Percentiles rank a stretch among this genome's conserved stretches.
Evolutionary conservation across 2,113 vertebrate species (phyloP).

Genomic region (Syrrhaptes paradoxus): DNA sequence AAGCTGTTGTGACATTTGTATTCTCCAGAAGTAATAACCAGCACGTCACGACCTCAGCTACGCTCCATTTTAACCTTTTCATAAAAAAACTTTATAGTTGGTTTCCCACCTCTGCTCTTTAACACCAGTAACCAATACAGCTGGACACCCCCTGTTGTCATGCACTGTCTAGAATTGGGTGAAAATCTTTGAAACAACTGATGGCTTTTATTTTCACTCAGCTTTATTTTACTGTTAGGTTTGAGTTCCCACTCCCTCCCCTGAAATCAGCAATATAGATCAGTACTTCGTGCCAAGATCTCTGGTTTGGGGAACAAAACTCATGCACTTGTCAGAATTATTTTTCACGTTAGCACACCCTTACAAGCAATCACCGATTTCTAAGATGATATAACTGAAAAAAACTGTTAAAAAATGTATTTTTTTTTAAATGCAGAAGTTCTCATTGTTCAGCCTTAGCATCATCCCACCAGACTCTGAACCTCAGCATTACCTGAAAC

Average conservation of each 20-base stretch:
- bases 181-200: neutral
- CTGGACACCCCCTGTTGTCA: neutral
- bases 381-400: neutral
- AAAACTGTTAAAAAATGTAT: neutral
- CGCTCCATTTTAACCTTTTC: neutral
- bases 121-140: neutral
- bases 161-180: neutral
- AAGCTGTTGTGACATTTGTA: neutral
- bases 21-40: neutral
- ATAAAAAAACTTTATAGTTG: neutral
- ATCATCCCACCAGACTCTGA: neutral
- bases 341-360: neutral
- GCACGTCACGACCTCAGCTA: neutral
- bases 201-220: neutral
- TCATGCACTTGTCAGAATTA: too few species aligned
- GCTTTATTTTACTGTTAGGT: neutral
- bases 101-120: neutral
- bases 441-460: neutral
- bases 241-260: neutral
- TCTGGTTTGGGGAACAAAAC: neutral
- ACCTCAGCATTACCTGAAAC: constrained; percentile 53
- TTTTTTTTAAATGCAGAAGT: neutral
- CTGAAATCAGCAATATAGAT: neutral
- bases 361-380: neutral
- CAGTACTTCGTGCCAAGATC: neutral